A percentile compares a stretch with the other conserved stretches of the same genome.
Evolutionary conservation across 1,140 invertebrate species (phyloP).

Genomic region (Physella acuta): DNA sequence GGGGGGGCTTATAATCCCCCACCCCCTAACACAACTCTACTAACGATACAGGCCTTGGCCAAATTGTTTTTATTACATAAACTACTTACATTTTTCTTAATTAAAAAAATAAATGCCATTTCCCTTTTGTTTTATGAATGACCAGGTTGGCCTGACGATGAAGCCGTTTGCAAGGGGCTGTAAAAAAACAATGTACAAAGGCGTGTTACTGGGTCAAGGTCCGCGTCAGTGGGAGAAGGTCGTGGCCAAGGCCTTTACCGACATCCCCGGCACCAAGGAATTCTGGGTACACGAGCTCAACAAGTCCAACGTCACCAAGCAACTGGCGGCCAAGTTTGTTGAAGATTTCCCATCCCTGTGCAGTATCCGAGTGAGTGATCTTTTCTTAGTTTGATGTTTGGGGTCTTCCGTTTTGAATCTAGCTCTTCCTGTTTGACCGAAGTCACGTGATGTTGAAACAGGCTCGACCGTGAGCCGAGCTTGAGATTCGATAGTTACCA

Average conservation of each 20-base stretch:
- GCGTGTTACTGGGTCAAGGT: constrained; percentile 15
- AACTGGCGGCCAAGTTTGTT: constrained; percentile 4
- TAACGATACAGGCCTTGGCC: too few species aligned
- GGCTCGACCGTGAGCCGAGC: too few species aligned
- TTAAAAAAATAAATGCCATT: too few species aligned
- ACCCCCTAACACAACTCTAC: too few species aligned
- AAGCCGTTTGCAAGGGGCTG: constrained; percentile 9
- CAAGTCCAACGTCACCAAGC: constrained; percentile 10
- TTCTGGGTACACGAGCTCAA: not conserved
- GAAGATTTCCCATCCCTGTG: not conserved
- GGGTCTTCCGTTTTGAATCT: too few species aligned
- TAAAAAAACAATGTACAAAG: constrained; percentile 20
- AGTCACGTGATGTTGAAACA: too few species aligned
- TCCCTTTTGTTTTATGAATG: not conserved
- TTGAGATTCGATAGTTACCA: too few species aligned
- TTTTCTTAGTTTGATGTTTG: too few species aligned
- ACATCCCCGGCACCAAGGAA: constrained; percentile 17
- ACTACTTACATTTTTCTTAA: too few species aligned
- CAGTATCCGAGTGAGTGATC: constrained; percentile 4
- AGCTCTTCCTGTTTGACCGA: too few species aligned
- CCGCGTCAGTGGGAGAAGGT: constrained; percentile 17
- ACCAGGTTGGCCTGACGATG: constrained; percentile 15
- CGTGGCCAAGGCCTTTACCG: constrained; percentile 14
- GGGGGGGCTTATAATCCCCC: too few species aligned
- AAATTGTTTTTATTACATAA: too few species aligned